Conservation (phyloP, 2,888 invertebrate genomes). For the Xanthorhoe designata region DNA sequence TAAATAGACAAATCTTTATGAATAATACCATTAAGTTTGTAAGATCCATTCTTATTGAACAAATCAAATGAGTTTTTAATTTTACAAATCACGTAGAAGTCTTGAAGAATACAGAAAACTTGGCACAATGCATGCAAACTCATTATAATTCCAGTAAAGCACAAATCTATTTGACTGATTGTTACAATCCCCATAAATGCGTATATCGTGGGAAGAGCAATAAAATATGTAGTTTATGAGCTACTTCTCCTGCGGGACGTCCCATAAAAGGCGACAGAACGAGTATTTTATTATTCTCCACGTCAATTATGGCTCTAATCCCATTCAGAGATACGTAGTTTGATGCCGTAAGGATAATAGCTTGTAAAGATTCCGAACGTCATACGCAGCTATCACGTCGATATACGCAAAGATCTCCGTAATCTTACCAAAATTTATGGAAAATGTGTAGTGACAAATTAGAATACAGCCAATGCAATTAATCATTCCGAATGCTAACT, state of each 20-base stretch:
- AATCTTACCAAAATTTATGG: not conserved
- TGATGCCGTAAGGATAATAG: conserved; percentile 7
- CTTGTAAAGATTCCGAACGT: conserved; percentile 15
- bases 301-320: conserved; percentile 26
- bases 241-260: conserved; percentile 24
- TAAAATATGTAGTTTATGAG: conserved; percentile 28
- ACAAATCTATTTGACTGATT: conserved; percentile 20
- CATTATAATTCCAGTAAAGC: conserved; percentile 17
- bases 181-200: conserved; percentile 13
- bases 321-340: conserved; percentile 20
- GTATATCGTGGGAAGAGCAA: conserved; percentile 33
- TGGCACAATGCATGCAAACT: not conserved
- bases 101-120: not conserved
- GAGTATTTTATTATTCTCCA: conserved; percentile 19
- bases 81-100: no score
- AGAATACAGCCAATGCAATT: no score
- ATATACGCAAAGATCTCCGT: not conserved
- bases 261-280: conserved; percentile 27
- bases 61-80: no score
- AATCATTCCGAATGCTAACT: no score
- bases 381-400: conserved; percentile 1
- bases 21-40: no score
- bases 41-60: no score
- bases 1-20: no score
- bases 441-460: no score